phyloP scores from a whole-genome alignment of 2,797 vertebrate genomes.

The Microctenopoma lineatum region DNA sequence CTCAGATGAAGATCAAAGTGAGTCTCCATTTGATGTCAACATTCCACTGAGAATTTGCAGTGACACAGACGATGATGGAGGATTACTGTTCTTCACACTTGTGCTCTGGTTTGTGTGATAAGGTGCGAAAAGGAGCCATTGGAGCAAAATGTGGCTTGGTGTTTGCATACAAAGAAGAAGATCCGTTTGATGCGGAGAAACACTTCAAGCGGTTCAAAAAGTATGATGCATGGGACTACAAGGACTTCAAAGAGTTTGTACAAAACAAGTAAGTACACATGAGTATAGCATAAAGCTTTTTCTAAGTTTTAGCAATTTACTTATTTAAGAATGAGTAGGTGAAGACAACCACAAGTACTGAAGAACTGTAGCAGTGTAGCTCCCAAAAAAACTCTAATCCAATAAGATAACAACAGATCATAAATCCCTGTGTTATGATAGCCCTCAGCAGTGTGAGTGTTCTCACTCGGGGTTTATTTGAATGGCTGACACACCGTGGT shows the following conservation, averaged over 20 bases:
- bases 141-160: constrained; percentile 95
- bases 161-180: constrained; percentile 90
- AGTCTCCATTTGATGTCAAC: constrained; percentile 38
- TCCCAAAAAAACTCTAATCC: neutral
- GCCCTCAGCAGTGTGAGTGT: neutral
- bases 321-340: neutral
- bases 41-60: neutral
- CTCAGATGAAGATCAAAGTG: constrained; percentile 96
- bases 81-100: neutral
- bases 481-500: constrained; percentile 33
- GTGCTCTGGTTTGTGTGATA: constrained; percentile 28
- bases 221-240: constrained; percentile 90
- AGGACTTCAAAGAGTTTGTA: constrained; percentile 91
- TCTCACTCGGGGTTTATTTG: constrained; percentile 12
- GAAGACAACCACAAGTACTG: neutral
- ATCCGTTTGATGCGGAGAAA: constrained; percentile 91
- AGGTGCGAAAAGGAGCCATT: constrained; percentile 96
- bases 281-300: neutral
- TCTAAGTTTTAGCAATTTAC: neutral
- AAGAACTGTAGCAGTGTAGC: neutral
- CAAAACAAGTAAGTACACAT: constrained; percentile 86
- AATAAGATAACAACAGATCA: neutral
- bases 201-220: constrained; percentile 94
- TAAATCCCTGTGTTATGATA: constrained; percentile 1
- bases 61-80: neutral